phyloP scores from a whole-genome alignment of 2,888 invertebrate genomes.

The Thysanoteuthis rhombus region DNA sequence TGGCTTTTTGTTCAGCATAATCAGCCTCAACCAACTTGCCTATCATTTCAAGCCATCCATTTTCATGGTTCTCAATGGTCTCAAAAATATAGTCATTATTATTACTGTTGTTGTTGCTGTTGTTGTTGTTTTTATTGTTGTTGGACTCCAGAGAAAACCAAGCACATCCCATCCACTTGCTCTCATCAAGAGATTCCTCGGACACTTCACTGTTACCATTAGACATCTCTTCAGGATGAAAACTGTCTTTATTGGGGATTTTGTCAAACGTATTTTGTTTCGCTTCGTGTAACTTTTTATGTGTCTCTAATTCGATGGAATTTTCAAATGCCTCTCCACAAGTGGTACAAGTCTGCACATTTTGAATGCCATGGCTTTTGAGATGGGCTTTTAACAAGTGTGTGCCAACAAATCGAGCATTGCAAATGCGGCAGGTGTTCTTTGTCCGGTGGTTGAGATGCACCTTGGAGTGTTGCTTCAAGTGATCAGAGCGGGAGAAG shows the following conservation, averaged over 20 bases:
- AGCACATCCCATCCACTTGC: constrained; percentile 12
- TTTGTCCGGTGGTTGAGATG: constrained; percentile 50
- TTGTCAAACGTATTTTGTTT: background rate
- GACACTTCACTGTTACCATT: constrained; percentile 13
- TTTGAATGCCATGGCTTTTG: constrained; percentile 46
- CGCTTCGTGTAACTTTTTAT: constrained; percentile 45
- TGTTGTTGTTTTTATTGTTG: background rate
- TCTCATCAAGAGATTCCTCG: background rate
- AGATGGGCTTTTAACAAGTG: constrained; percentile 51
- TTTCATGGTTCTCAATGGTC: constrained; percentile 15
- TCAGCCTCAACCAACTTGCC: constrained; percentile 17
- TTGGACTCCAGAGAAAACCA: background rate
- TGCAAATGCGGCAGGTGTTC: constrained; percentile 52
- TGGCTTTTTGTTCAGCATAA: constrained; percentile 23
- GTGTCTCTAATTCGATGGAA: constrained; percentile 48
- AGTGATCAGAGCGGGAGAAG: constrained; percentile 55
- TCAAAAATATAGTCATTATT: background rate
- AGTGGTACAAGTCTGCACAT: constrained; percentile 50
- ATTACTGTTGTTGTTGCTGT: background rate
- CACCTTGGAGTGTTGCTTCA: constrained; percentile 57
- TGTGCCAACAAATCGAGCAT: constrained; percentile 49
- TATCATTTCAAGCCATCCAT: background rate
- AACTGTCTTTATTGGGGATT: background rate
- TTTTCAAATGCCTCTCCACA: constrained; percentile 55
- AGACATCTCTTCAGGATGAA: constrained; percentile 17